phyloP scores from a whole-genome alignment of 2,888 invertebrate genomes.

The Colostygia pectinataria region DNA sequence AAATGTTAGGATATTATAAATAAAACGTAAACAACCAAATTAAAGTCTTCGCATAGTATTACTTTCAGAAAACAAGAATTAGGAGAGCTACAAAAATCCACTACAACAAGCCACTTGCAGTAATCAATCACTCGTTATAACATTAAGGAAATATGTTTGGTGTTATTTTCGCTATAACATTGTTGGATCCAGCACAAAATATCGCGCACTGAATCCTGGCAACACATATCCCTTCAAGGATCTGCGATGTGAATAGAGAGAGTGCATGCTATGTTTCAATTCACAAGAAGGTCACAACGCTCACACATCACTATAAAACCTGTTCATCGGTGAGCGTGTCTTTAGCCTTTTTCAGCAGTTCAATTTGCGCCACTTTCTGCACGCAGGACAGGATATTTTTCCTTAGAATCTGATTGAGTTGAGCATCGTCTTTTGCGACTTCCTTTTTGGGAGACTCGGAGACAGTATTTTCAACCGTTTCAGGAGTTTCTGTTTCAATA shows the following conservation, averaged over 20 bases:
- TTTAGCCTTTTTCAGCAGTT: slow-evolving; percentile 68
- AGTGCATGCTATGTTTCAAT: slow-evolving; percentile 56
- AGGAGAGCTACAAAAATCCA: slow-evolving; percentile 7
- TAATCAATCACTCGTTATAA: slow-evolving; percentile 9
- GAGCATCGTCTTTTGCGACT: slow-evolving; percentile 54
- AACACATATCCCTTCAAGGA: slow-evolving; percentile 5
- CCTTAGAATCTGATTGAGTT: slow-evolving; percentile 63
- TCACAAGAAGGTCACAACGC: slow-evolving; percentile 53
- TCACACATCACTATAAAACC: slow-evolving; percentile 70
- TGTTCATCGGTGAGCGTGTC: slow-evolving; percentile 56
- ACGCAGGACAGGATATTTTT: slow-evolving; percentile 74
- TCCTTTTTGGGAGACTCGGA: slow-evolving; percentile 47
- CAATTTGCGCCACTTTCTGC: slow-evolving; percentile 72
- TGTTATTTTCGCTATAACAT: slow-evolving; percentile 8
- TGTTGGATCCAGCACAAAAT: slow-evolving; percentile 3
- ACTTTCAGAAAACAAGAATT: slow-evolving; percentile 1
- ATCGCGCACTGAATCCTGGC: background rate
- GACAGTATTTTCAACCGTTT: background rate
- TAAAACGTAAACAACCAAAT: background rate
- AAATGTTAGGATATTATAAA: background rate
- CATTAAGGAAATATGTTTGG: background rate
- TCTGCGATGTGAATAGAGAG: slow-evolving; percentile 1
- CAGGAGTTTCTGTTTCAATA: slow-evolving; percentile 22
- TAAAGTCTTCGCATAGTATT: background rate
- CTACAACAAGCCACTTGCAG: slow-evolving; percentile 17